A percentile compares a stretch with the other conserved stretches of the same genome.
Conservation (phyloP, 2,888 invertebrate genomes). For the Oscheius myriophilus region DNA sequence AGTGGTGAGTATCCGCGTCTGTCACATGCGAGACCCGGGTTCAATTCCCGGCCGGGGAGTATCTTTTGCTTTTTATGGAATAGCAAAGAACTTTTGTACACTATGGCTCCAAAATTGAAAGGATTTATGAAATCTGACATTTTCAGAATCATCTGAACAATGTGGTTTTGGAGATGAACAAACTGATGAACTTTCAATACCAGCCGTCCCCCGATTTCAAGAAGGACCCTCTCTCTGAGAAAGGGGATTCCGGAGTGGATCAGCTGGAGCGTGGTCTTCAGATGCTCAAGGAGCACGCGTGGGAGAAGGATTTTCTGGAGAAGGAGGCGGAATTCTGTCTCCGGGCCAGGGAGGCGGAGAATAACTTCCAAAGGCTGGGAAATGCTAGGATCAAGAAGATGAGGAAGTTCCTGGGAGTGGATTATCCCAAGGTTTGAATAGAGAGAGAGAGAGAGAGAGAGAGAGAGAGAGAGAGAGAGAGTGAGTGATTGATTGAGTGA, state of each 20-base stretch:
- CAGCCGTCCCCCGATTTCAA: too few relatives aligned
- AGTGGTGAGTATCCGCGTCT: conserved; percentile 30
- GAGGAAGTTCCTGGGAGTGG: conserved; percentile 4
- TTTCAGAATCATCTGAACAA: too few relatives aligned
- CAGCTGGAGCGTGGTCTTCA: neutral
- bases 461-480: too few relatives aligned
- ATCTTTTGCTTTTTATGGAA: too few relatives aligned
- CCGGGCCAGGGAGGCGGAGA: neutral
- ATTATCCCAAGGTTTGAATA: conserved; percentile 10
- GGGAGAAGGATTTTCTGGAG: conserved; percentile 4
- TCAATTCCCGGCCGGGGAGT: neutral
- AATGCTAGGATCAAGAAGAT: neutral
- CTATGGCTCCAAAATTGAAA: too few relatives aligned
- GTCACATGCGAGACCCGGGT: conserved; percentile 28
- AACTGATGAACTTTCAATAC: too few relatives aligned
- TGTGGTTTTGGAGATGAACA: too few relatives aligned
- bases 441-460: too few relatives aligned
- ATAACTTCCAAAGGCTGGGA: neutral
- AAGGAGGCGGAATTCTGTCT: conserved; percentile 2
- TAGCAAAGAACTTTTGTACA: too few relatives aligned
- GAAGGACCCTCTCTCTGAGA: too few relatives aligned
- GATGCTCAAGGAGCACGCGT: conserved; percentile 12
- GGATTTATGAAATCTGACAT: too few relatives aligned
- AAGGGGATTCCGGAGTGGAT: neutral
- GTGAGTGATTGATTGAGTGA: too few relatives aligned